Percentiles rank a stretch among this genome's conserved stretches.
phyloP scores from a whole-genome alignment of 1,140 invertebrate genomes.

The Drosophila parabipectinata region DNA sequence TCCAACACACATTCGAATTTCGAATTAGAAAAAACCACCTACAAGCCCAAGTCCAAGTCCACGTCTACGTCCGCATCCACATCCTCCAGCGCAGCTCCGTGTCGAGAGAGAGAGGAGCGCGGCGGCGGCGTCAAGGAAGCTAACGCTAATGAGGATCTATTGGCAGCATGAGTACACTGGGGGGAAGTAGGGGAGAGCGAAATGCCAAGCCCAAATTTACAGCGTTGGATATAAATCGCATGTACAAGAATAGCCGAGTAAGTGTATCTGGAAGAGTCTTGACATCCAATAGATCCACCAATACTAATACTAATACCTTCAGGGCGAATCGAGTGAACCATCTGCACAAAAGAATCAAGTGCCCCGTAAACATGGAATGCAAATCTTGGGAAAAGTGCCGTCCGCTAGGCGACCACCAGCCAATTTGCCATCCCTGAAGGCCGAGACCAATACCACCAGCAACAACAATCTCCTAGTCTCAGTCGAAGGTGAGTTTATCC shows the following conservation, averaged over 20 bases:
- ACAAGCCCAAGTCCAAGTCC: not conserved
- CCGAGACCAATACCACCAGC: conserved; percentile 89
- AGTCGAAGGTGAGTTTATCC: conserved; percentile 70
- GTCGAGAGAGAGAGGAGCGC: conserved; percentile 64
- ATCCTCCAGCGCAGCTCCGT: conserved; percentile 39
- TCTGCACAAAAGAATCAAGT: conserved; percentile 94
- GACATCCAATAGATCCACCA: not conserved
- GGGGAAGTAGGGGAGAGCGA: conserved; percentile 92
- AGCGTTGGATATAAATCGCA: conserved; percentile 98
- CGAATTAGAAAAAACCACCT: too few species aligned
- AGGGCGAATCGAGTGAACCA: conserved; percentile 95
- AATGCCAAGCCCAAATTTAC: conserved; percentile 94
- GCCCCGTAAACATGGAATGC: conserved; percentile 98
- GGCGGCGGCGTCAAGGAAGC: conserved; percentile 78
- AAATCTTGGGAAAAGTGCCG: conserved; percentile 98
- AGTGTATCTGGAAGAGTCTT: conserved; percentile 81
- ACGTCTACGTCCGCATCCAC: conserved; percentile 26
- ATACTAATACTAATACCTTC: not conserved
- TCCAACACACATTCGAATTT: conserved; percentile 11
- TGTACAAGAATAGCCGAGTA: conserved; percentile 94
- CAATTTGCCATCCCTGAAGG: conserved; percentile 98
- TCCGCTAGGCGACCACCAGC: conserved; percentile 97
- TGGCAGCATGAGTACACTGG: conserved; percentile 95
- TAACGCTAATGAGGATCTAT: conserved; percentile 84
- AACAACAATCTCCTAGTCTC: conserved; percentile 76